phyloP scores from a whole-genome alignment of 2,797 vertebrate species.

The Chrosomus eos region DNA sequence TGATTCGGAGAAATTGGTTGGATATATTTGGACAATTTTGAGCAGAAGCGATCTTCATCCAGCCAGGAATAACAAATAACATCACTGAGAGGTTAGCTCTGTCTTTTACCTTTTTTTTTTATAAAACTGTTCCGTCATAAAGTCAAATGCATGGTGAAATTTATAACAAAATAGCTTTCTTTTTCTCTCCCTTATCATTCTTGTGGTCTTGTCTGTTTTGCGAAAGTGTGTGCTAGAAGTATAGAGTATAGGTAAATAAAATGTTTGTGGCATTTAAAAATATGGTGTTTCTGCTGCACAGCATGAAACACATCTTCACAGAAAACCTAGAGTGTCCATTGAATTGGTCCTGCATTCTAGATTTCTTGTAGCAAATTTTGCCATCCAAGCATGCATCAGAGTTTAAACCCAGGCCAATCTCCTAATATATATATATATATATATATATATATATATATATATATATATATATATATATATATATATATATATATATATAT shows the following conservation, averaged over 20 bases:
- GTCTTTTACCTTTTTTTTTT: neutral
- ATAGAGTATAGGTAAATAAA: neutral
- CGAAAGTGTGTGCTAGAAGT: neutral
- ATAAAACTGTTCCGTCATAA: neutral
- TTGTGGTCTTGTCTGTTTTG: neutral
- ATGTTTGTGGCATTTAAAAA: neutral
- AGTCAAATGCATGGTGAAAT: neutral
- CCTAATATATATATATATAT: too few relatives aligned
- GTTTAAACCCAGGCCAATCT: too few relatives aligned
- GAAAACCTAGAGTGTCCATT: too few relatives aligned
- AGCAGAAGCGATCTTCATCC: neutral
- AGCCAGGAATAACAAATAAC: constrained; percentile 6
- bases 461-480: too few relatives aligned
- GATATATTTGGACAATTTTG: constrained; percentile 15
- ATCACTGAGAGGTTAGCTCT: neutral
- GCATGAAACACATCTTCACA: neutral
- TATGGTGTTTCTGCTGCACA: neutral
- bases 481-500: too few relatives aligned
- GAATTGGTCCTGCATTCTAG: too few relatives aligned
- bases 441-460: too few relatives aligned
- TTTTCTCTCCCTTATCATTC: neutral
- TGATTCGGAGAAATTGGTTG: constrained; percentile 3
- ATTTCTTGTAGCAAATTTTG: too few relatives aligned
- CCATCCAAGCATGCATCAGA: too few relatives aligned
- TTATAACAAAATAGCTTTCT: neutral